Evolutionary conservation across 2,797 vertebrate genomes (phyloP), one percentile per base, ranked within the genome.

Genomic region (Falco cherrug): DNA sequence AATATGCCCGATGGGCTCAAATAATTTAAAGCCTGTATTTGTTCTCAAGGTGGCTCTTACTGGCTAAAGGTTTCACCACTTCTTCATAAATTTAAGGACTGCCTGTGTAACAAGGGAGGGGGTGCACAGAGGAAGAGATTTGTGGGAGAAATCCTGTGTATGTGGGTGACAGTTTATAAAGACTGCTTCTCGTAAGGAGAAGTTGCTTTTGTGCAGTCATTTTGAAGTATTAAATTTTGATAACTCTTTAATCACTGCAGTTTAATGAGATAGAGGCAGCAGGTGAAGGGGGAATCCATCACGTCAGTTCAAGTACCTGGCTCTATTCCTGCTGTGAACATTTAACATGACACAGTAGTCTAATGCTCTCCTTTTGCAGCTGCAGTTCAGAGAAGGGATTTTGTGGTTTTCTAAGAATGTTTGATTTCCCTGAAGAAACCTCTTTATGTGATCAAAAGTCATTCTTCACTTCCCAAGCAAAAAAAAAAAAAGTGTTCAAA

Each of bases 211-310:
- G 93, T 97, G 76, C 76, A 89, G 93, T 93, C 93, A 64, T 97
- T 96, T 84, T 95, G 96, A 97, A 68, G 91, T 15, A 96, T 97
- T 95, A 96, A 96, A 96, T 95, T 96, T 96, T 96, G 97, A 97
- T 97, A 97, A 97, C 93, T 96, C 96, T 67, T 97, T 97, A 96
- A 97, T 97, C 96, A 97, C 94, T 41, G 73, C 84, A 86, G 61
- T 68, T 97, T 97, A 96, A 97, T 97, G 97, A 96, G 96, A 67
- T 45, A 89, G 90, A 97, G 96, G 96, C 94, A 94, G 95, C 78
- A 96, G 95, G 96, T 93, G 92, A 92, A 93, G 84, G 92, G 81
- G 90, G 89, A 93, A 97, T 96, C 92, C 88, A 95, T 98, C 97
- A 95, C 56, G 95, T 75, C 95, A 93, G 47, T 37, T 88, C 89